Conservation (phyloP, 2,888 invertebrate genomes). For the Plebejus melissa region DNA sequence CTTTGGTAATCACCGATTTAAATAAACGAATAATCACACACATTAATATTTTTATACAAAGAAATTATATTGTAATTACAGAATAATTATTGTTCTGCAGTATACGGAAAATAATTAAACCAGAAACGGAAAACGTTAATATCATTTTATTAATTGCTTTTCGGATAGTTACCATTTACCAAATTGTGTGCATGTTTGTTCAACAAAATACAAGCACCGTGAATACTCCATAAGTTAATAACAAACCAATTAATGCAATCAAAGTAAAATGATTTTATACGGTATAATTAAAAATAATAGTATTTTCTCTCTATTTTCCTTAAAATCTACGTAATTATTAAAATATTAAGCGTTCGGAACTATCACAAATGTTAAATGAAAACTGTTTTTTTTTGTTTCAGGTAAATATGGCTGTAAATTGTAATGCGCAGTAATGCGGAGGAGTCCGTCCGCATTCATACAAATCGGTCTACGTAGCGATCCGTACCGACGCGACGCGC, state of each 20-base stretch:
- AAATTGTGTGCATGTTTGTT: not conserved
- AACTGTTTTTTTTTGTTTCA: no score
- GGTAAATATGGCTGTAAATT: no score
- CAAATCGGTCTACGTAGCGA: no score
- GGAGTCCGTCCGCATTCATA: no score
- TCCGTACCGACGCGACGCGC: no score
- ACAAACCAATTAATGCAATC: not conserved
- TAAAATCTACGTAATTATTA: no score
- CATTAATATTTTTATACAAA: not conserved
- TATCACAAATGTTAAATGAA: no score
- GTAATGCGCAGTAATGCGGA: no score
- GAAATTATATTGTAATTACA: not conserved
- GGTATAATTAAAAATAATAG: no score
- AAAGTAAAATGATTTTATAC: not conserved
- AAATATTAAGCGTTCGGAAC: no score
- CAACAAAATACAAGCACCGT: not conserved
- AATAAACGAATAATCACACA: not conserved
- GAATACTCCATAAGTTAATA: not conserved
- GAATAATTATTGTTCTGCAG: not conserved
- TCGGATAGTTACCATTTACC: not conserved
- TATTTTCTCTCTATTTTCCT: no score
- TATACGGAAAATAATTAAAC: constrained; percentile 3
- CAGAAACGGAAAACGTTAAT: not conserved
- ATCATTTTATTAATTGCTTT: not conserved
- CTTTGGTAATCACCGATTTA: not conserved